These are phyloP conservation scores for Australoheros facetus DNA, from an alignment of 2,797 vertebrate genomes.

Conservation along the genomic window DNA sequence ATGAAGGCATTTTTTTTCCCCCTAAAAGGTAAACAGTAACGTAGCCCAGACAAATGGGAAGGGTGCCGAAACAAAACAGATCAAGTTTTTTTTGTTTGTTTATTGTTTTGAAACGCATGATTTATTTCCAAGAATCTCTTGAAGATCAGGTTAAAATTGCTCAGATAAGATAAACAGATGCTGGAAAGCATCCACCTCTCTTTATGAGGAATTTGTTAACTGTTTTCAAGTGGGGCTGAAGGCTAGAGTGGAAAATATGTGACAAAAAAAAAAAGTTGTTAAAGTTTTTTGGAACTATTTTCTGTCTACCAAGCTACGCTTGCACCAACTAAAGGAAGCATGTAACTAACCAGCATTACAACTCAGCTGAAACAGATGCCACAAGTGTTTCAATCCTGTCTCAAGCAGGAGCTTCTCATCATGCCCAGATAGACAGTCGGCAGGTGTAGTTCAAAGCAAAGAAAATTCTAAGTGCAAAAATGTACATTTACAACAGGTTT, in stretches of 20 bases:
- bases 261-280: no score
- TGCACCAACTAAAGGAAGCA: not conserved
- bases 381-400: not conserved
- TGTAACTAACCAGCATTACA: not conserved
- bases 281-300: not conserved
- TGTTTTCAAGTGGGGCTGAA: not conserved
- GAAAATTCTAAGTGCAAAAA: not conserved
- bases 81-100: constrained; percentile 41
- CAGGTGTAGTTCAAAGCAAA: not conserved
- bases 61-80: constrained; percentile 57
- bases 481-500: not conserved
- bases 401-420: not conserved
- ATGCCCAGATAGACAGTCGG: not conserved
- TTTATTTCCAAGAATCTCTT: constrained; percentile 43
- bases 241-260: not conserved
- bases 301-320: not conserved
- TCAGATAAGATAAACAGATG: constrained; percentile 87
- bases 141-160: constrained; percentile 36
- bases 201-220: not conserved
- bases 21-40: constrained; percentile 60
- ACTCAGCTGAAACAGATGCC: not conserved
- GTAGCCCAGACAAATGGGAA: constrained; percentile 42
- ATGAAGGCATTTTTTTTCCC: constrained; percentile 36
- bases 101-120: constrained; percentile 16
- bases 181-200: not conserved